Conservation (phyloP, 2,113 vertebrate species). For the Datnioides undecimradiatus region DNA sequence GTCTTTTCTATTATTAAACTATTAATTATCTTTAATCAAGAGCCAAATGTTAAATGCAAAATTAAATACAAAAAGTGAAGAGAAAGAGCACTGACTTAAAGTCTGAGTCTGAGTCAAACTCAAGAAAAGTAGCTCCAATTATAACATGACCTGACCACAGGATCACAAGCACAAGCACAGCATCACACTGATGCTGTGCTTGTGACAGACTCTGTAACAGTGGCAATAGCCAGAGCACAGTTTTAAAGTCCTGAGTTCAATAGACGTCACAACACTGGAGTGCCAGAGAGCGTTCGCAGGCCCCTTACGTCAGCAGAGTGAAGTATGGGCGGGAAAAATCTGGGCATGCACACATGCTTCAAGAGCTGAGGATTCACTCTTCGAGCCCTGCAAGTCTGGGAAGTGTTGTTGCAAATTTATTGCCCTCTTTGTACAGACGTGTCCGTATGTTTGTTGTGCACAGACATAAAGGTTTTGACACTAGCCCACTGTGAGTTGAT, state of each 20-base stretch:
- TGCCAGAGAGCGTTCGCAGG: slow-evolving; percentile 31
- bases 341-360: background rate
- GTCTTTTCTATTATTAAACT: background rate
- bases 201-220: slow-evolving; percentile 13
- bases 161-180: too few relatives aligned
- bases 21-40: background rate
- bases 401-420: slow-evolving; percentile 44
- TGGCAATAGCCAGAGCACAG: slow-evolving; percentile 6
- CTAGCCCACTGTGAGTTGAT: background rate
- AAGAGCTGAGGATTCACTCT: background rate
- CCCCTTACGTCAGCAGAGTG: slow-evolving; percentile 52
- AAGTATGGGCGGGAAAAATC: slow-evolving; percentile 28
- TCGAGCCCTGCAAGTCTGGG: slow-evolving; percentile 31
- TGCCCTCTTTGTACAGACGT: background rate
- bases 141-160: background rate
- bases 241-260: slow-evolving; percentile 27
- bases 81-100: background rate
- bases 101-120: background rate
- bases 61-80: background rate
- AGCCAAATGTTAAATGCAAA: background rate
- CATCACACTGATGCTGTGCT: slow-evolving; percentile 48
- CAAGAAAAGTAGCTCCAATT: background rate
- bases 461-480: background rate
- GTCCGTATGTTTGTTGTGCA: background rate
- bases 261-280: slow-evolving; percentile 59